Conservation (phyloP, 1,140 invertebrate genomes). For the Odontomachus brunneus region DNA sequence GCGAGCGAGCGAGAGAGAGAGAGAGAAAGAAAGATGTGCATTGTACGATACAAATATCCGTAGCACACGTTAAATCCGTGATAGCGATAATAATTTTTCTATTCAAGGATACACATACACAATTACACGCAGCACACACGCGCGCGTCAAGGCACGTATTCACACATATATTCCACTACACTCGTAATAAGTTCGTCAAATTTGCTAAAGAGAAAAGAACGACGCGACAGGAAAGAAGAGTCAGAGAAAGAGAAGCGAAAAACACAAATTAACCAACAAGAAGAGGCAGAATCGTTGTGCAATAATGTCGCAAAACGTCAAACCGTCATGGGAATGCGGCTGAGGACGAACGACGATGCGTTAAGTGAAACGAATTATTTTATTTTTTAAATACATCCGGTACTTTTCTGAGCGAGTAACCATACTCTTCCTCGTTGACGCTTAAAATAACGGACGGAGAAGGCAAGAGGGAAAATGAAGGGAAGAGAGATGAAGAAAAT, state of each 20-base stretch:
- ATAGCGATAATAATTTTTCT: conserved; percentile 72
- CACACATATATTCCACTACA: conserved; percentile 21
- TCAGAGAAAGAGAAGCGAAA: conserved; percentile 20
- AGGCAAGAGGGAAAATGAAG: conserved; percentile 7
- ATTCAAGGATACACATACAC: conserved; percentile 1
- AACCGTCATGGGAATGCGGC: conserved; percentile 27
- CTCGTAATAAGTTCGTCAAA: conserved; percentile 32
- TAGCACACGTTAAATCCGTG: conserved; percentile 51
- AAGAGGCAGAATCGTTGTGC: conserved; percentile 54
- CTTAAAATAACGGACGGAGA: conserved; percentile 51
- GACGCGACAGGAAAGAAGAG: neutral
- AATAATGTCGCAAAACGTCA: conserved; percentile 28
- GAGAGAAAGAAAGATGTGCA: conserved; percentile 31
- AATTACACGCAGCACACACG: no score
- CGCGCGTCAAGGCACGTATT: conserved; percentile 28
- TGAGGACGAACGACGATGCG: conserved; percentile 6
- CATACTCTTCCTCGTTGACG: conserved; percentile 47
- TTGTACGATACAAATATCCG: conserved; percentile 30
- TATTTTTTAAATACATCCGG: conserved; percentile 18
- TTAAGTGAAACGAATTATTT: conserved; percentile 36
- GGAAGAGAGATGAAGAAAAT: neutral
- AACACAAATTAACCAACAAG: conserved; percentile 45
- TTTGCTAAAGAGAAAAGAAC: conserved; percentile 13
- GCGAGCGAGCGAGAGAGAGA: conserved; percentile 27
- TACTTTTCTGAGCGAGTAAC: conserved; percentile 35